phyloP scores from a whole-genome alignment of 2,113 vertebrate genomes.

The Cisticola juncidis region DNA sequence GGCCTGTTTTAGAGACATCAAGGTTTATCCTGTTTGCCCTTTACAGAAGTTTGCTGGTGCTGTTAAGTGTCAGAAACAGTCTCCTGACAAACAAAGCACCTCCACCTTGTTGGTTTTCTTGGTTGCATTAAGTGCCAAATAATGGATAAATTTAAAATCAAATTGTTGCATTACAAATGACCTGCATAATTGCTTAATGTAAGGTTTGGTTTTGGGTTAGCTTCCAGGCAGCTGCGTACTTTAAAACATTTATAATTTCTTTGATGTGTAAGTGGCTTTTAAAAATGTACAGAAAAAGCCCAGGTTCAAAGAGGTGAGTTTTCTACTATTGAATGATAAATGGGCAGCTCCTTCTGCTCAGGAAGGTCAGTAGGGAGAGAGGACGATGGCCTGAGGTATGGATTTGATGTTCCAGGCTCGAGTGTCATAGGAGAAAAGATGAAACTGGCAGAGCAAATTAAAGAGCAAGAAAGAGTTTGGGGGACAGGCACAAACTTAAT shows the following conservation, averaged over 20 bases:
- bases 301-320: background rate
- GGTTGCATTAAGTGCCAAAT: constrained; percentile 13
- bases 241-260: constrained; percentile 15
- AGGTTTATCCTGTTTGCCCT: background rate
- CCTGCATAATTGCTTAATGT: background rate
- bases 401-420: background rate
- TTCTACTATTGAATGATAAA: background rate
- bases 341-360: background rate
- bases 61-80: background rate
- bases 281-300: background rate
- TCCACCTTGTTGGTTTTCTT: background rate
- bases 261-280: constrained; percentile 20
- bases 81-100: background rate
- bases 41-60: background rate
- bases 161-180: constrained; percentile 4
- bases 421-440: background rate
- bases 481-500: background rate
- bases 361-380: background rate
- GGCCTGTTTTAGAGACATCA: background rate
- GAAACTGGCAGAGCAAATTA: background rate
- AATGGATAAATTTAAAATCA: constrained; percentile 8
- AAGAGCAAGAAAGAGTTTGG: background rate
- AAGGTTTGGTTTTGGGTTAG: background rate
- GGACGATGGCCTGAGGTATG: background rate
- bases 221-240: constrained; percentile 29